A percentile compares a stretch with the other conserved stretches of the same genome.
These are phyloP conservation scores for Tenthredo amoena DNA, from an alignment of 2,888 invertebrate genomes.

Conservation along the genomic window DNA sequence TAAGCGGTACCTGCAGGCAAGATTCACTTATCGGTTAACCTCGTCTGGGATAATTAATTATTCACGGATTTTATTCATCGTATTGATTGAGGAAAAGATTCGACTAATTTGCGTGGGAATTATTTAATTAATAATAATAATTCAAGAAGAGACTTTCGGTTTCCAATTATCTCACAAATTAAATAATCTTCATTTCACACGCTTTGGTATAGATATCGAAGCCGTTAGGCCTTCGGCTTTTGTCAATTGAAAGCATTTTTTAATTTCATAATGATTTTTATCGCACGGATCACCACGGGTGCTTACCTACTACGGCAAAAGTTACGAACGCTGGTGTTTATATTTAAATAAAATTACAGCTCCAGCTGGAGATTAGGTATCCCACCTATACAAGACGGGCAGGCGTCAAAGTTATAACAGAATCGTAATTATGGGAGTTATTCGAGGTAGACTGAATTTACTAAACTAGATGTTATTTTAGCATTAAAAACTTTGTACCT, in stretches of 20 bases:
- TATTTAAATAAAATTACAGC: conserved; percentile 39
- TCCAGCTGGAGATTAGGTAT: conserved; percentile 44
- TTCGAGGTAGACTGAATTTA: conserved; percentile 35
- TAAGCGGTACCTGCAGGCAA: background rate
- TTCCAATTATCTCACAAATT: background rate
- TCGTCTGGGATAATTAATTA: background rate
- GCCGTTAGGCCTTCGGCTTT: background rate
- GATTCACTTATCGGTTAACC: background rate
- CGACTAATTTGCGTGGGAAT: background rate
- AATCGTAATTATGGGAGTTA: conserved; percentile 48
- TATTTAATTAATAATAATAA: background rate
- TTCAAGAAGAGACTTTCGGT: background rate
- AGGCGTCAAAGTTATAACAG: conserved; percentile 48
- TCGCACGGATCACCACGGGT: background rate
- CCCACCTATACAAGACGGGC: conserved; percentile 15
- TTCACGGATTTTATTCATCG: background rate
- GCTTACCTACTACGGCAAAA: background rate
- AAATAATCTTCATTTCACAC: background rate
- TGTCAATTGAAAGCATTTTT: background rate
- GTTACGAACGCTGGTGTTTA: conserved; percentile 4
- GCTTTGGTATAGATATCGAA: background rate
- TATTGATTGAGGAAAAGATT: background rate
- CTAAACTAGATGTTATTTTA: conserved; percentile 22
- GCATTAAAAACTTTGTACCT: conserved; percentile 30
- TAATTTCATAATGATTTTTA: background rate